Conservation (phyloP, 2,113 vertebrate species). For the Heterochromis multidens region DNA sequence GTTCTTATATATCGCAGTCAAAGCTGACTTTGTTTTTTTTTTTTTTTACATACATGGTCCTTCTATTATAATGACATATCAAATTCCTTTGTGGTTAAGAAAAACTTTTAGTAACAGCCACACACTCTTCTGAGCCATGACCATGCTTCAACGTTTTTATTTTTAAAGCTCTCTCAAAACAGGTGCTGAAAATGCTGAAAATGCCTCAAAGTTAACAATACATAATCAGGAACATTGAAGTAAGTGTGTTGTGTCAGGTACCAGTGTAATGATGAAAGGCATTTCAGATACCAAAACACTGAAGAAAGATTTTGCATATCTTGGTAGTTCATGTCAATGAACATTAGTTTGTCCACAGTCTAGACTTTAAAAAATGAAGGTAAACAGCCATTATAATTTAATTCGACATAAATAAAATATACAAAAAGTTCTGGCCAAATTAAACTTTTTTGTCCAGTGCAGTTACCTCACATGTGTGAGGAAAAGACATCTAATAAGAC, state of each 20-base stretch:
- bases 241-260: background rate
- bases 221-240: background rate
- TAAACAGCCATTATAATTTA: background rate
- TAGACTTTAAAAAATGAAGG: background rate
- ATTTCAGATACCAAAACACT: background rate
- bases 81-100: background rate
- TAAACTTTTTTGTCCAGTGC: background rate
- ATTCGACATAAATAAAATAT: background rate
- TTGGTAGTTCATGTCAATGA: background rate
- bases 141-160: background rate
- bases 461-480: background rate
- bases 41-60: background rate
- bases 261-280: background rate
- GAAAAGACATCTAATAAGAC: background rate
- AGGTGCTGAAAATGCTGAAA: background rate
- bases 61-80: no score
- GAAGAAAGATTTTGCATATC: background rate
- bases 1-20: background rate
- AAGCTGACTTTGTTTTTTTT: no score
- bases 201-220: background rate
- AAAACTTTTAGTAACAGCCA: background rate
- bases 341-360: background rate
- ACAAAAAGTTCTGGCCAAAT: background rate
- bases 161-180: background rate
- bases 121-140: background rate